Conservation (phyloP, 92 coral and sea anemone genomes). For the Zoanthus solanderi region DNA sequence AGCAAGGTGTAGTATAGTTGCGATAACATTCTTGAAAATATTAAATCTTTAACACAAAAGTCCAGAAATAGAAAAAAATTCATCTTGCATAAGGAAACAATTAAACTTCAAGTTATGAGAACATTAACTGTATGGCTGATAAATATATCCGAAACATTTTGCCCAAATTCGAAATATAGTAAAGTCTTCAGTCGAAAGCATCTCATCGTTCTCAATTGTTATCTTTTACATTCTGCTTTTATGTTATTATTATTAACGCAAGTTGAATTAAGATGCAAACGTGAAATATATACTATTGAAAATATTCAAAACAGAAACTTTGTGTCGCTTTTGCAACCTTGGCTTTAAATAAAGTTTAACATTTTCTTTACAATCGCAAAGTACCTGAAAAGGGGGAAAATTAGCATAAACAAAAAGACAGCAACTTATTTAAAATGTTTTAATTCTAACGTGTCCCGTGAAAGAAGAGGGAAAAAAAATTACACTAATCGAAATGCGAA, state of each 20-base stretch:
- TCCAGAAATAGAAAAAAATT: not conserved
- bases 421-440: not conserved
- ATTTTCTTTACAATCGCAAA: not conserved
- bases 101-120: not conserved
- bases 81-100: not conserved
- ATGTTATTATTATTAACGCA: not conserved
- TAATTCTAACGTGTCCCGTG: conserved; percentile 17
- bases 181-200: not conserved
- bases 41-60: not conserved
- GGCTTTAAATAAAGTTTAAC: not conserved
- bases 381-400: not conserved
- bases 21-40: too few relatives aligned
- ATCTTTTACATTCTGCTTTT: not conserved
- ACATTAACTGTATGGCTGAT: not conserved
- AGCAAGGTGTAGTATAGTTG: not conserved
- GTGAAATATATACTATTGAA: not conserved
- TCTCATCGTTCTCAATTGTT: not conserved
- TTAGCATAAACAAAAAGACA: not conserved
- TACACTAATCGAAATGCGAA: not conserved
- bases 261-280: not conserved
- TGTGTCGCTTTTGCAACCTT: too few relatives aligned
- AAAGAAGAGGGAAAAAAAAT: not conserved
- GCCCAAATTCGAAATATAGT: not conserved
- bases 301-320: not conserved
- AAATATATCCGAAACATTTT: not conserved